phyloP scores from a whole-genome alignment of 2,797 vertebrate genomes.

The Tapera naevia region DNA sequence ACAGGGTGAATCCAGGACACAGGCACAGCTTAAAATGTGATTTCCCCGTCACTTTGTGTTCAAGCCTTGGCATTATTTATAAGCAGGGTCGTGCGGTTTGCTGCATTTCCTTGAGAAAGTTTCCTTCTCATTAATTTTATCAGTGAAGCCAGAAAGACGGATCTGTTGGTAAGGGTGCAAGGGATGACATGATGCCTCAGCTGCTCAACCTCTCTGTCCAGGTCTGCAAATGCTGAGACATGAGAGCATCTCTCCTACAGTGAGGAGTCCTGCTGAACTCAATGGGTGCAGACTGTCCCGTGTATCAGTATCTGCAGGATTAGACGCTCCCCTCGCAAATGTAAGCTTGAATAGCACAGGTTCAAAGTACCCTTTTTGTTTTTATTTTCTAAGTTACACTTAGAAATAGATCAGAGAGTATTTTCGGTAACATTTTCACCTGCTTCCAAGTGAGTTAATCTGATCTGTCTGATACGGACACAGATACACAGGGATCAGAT shows the following conservation, averaged over 20 bases:
- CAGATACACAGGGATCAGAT: not conserved
- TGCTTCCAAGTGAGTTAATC: not conserved
- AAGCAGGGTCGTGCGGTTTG: not conserved
- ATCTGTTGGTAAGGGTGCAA: not conserved
- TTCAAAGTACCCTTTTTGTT: not conserved
- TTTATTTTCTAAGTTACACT: not conserved
- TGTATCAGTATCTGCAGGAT: not conserved
- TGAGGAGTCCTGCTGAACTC: not conserved
- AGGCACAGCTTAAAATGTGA: not conserved
- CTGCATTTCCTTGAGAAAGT: not conserved
- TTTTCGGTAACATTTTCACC: not conserved
- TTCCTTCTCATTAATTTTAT: not conserved
- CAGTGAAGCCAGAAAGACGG: not conserved
- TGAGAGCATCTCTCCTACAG: not conserved
- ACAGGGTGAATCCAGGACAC: slow-evolving; percentile 22
- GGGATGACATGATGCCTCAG: not conserved
- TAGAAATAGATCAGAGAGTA: not conserved
- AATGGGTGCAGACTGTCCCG: not conserved
- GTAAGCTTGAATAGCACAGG: not conserved
- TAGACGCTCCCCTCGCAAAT: not conserved
- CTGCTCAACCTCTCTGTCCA: slow-evolving; percentile 75
- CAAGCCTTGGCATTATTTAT: not conserved
- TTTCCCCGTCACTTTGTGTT: not conserved
- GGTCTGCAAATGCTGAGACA: not conserved
- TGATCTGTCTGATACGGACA: not conserved